Conservation (phyloP, 2,113 vertebrate genomes). For the Cyanistes caeruleus region DNA sequence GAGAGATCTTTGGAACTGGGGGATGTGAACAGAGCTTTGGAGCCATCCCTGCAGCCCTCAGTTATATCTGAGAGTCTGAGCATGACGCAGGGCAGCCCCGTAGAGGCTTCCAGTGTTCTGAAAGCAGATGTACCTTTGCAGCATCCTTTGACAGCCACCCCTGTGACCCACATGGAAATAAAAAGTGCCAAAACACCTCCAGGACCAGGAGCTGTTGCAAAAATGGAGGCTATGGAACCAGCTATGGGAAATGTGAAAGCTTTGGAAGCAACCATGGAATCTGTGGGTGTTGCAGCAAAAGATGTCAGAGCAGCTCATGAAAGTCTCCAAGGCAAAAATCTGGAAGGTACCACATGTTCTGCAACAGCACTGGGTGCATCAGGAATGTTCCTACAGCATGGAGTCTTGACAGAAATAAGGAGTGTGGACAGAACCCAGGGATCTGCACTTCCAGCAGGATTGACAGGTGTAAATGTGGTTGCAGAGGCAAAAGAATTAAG, state of each 20-base stretch:
- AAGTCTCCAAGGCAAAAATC: not conserved
- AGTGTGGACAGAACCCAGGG: not conserved
- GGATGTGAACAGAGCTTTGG: not conserved
- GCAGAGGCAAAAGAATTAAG: not conserved
- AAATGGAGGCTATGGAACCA: not conserved
- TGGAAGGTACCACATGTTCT: not conserved
- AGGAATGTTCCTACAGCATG: not conserved
- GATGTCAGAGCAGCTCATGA: not conserved
- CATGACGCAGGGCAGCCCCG: rapidly evolving
- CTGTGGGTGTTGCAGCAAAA: not conserved
- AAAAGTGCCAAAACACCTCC: not conserved
- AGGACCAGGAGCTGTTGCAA: not conserved
- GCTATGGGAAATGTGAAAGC: not conserved
- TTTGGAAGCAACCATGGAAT: not conserved
- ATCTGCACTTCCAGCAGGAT: not conserved
- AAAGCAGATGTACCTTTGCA: not conserved
- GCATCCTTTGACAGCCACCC: not conserved
- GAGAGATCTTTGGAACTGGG: not conserved
- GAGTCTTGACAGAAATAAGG: not conserved
- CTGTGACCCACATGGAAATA: not conserved
- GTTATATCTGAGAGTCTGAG: not conserved
- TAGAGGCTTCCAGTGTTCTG: not conserved
- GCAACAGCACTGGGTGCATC: not conserved
- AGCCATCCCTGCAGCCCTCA: not conserved
- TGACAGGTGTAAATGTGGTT: not conserved